phyloP scores from a whole-genome alignment of 2,888 invertebrate species.

The Anodontia alba region DNA sequence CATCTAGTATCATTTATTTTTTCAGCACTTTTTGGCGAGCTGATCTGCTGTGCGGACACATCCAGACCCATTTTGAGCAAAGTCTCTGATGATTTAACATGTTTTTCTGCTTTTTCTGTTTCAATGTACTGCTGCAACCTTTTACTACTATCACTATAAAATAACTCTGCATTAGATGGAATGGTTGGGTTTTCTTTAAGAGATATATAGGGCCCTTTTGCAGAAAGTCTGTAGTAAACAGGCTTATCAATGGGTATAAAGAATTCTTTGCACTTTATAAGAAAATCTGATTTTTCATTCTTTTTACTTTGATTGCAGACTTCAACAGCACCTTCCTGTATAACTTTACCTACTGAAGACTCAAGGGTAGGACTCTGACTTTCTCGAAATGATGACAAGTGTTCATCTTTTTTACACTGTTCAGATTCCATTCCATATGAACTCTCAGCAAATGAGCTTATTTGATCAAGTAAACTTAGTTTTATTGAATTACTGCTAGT shows the following conservation, averaged over 20 bases:
- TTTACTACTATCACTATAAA: not conserved
- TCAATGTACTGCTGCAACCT: too few relatives aligned
- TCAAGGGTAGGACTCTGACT: too few relatives aligned
- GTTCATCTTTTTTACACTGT: not conserved
- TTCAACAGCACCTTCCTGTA: not conserved
- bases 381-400: too few relatives aligned
- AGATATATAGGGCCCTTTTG: not conserved
- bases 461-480: constrained; percentile 35
- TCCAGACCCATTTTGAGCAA: too few relatives aligned
- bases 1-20: too few relatives aligned
- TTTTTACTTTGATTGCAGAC: not conserved
- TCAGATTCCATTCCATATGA: not conserved
- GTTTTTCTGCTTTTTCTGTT: too few relatives aligned
- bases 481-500: not conserved
- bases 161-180: not conserved
- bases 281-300: not conserved
- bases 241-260: not conserved
- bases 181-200: not conserved
- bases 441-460: constrained; percentile 32
- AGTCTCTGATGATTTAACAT: too few relatives aligned
- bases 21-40: too few relatives aligned
- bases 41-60: too few relatives aligned
- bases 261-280: not conserved
- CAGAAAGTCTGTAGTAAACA: not conserved
- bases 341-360: too few relatives aligned